Conservation (phyloP, 2,888 invertebrate genomes). For the Drosophila picticornis region DNA sequence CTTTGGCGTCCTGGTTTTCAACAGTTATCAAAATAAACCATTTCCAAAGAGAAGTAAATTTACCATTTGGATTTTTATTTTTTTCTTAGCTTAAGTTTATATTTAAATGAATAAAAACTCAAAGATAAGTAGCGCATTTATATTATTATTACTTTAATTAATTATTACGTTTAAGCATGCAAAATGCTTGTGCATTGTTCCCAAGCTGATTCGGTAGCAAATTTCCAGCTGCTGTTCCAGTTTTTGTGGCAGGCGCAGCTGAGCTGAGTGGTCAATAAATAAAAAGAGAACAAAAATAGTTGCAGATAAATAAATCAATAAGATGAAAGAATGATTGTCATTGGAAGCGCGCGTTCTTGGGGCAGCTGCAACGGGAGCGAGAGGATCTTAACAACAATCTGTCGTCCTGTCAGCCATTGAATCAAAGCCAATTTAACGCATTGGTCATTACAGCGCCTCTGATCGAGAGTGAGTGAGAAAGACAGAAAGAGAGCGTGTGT, state of each 20-base stretch:
- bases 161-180: background rate
- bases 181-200: background rate
- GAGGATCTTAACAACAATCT: conserved; percentile 60
- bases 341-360: conserved; percentile 32
- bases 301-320: conserved; percentile 66
- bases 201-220: background rate
- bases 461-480: background rate
- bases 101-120: background rate
- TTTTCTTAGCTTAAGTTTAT: background rate
- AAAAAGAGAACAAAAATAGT: conserved; percentile 24
- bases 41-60: background rate
- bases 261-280: conserved; percentile 45
- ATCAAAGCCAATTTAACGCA: conserved; percentile 75
- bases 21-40: background rate
- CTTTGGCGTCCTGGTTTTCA: no score
- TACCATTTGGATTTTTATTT: background rate
- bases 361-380: conserved; percentile 25
- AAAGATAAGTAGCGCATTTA: background rate
- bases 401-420: conserved; percentile 56
- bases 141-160: background rate
- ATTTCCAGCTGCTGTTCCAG: conserved; percentile 43
- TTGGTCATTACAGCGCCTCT: conserved; percentile 72
- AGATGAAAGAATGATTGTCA: conserved; percentile 41
- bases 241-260: background rate
- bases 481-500: background rate